Conservation (phyloP, 2,113 vertebrate genomes). For the Prunella himalayana region DNA sequence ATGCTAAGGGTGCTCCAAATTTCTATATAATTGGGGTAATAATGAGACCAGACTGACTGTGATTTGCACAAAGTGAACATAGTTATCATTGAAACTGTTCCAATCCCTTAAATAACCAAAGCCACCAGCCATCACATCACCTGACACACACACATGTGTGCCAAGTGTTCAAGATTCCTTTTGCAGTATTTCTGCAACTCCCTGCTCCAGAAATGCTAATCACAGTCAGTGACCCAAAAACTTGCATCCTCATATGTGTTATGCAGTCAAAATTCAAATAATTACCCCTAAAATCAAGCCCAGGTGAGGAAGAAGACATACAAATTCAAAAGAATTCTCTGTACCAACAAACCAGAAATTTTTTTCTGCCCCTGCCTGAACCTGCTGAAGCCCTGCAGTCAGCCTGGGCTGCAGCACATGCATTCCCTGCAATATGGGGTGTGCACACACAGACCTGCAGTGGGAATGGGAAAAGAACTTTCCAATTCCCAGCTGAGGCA, state of each 20-base stretch:
- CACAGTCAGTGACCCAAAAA: background rate
- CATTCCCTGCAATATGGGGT: background rate
- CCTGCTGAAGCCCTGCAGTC: background rate
- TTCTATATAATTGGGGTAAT: background rate
- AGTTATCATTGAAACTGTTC: background rate
- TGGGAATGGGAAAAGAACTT: background rate
- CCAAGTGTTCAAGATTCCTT: background rate
- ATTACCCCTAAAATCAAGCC: background rate
- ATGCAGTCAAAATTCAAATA: background rate
- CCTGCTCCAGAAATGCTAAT: background rate
- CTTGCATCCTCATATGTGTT: background rate
- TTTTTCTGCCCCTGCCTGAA: background rate
- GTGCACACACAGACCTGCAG: background rate
- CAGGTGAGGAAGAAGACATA: background rate
- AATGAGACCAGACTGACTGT: background rate
- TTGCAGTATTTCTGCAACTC: background rate
- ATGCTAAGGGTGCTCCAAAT: background rate
- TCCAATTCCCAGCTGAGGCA: background rate
- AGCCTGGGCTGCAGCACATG: background rate
- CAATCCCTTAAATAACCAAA: background rate
- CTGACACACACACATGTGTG: fast-evolving
- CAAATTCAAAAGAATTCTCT: background rate
- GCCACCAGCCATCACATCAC: background rate
- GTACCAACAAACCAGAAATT: background rate
- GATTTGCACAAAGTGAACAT: background rate